Evolutionary conservation across 2,113 vertebrate species (phyloP), one percentile per base, ranked within the genome.

Genomic region (Sylvia atricapilla): DNA sequence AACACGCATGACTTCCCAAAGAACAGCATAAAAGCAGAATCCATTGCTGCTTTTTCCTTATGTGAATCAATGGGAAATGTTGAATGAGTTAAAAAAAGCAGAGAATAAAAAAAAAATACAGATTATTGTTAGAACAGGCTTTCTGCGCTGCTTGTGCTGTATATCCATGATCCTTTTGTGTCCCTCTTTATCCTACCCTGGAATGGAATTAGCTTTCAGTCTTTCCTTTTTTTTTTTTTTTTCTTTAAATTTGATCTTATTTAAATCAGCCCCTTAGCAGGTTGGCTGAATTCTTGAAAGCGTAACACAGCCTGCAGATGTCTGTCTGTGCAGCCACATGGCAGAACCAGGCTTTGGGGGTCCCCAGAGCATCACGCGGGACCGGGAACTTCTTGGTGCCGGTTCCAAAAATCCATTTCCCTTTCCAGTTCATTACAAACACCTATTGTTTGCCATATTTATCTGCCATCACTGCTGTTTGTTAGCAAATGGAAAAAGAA

Each of bases 381-480:
- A 98, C 97, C 88, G 37, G 95, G 93, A 98, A 98, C 97, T 98
- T 98, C 97, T 97, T 96, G 97, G 96, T 98, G 93, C 96, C 7
- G 85, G 85, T 97, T 98, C 98, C 98, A 98, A 98, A 98, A 98
- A 96, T 97, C 97, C 96, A 94, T 95, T 96, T 97, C 97, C 97
- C 96, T 98, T 98, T 98, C 98, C 98, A 98, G 97, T 98, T 98
- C 98, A 98, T 98, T 98, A 98, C 97, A 98, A 98, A 96, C 84
- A 90, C 93, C 98, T 97, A 98, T 98, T 98, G 98, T 98, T 97
- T 97, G 97, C 98, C 97, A 97, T 98, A 97, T 98, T 98, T 98
- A 98, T 98, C 98, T 98, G 98, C 98, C 98, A 98, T 98, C 97
- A 97, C 98, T 98, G 98, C 98, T 98, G 98, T 98, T 98, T 98